Evolutionary conservation across 1,140 invertebrate genomes (phyloP).

Genomic region (Asbolus verrucosus): DNA sequence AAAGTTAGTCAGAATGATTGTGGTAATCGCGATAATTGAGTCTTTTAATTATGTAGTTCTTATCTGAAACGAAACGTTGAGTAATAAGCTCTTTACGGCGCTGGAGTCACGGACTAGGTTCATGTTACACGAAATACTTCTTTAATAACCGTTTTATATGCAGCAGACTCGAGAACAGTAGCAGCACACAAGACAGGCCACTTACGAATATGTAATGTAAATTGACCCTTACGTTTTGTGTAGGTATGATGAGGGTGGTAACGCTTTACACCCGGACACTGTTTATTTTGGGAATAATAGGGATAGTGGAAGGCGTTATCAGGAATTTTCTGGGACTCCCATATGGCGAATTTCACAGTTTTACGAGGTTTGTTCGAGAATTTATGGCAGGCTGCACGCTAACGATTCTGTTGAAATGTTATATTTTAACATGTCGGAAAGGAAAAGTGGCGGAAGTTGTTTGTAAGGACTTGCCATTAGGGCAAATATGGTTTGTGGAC

Average conservation of each 20-base stretch:
- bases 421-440: conserved; percentile 9
- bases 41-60: conserved; percentile 12
- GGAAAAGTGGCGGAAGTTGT: no score
- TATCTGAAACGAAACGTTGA: conserved; percentile 2
- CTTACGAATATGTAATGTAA: conserved; percentile 28
- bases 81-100: conserved; percentile 31
- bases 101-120: conserved; percentile 51
- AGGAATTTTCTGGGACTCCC: neutral
- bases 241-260: neutral
- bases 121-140: conserved; percentile 56
- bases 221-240: conserved; percentile 7
- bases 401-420: neutral
- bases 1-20: no score
- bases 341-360: neutral
- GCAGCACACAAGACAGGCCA: conserved; percentile 20
- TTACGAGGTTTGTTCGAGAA: neutral
- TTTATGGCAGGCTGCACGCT: neutral
- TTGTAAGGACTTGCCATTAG: no score
- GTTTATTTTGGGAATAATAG: neutral
- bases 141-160: conserved; percentile 58
- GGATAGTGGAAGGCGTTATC: neutral
- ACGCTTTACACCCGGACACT: no score
- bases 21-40: conserved; percentile 18
- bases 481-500: no score
- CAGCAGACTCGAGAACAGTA: conserved; percentile 36